These are phyloP conservation scores for Chrysomela aeneicollis DNA, from an alignment of 2,888 invertebrate genomes.

Conservation along the genomic window DNA sequence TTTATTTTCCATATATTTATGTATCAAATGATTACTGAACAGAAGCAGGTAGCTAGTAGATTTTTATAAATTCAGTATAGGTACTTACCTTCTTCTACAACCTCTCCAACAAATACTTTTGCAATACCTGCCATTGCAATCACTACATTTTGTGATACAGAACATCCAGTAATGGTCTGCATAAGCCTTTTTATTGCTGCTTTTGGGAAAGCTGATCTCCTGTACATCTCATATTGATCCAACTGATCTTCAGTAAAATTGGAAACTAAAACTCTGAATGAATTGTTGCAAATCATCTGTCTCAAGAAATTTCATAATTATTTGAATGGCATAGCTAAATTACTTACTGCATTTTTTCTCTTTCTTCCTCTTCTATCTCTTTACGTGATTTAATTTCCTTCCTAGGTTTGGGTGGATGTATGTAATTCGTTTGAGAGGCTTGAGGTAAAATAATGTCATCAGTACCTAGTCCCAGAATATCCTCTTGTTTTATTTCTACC, in stretches of 20 bases:
- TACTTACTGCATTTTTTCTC: constrained; percentile 95
- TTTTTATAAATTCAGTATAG: not conserved
- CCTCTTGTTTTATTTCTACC: constrained; percentile 35
- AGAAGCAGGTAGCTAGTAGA: not conserved
- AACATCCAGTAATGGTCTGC: constrained; percentile 97
- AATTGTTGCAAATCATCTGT: not conserved
- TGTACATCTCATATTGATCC: constrained; percentile 98
- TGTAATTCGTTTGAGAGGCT: constrained; percentile 48
- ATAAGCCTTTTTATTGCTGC: constrained; percentile 96
- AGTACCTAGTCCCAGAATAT: constrained; percentile 47
- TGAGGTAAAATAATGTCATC: constrained; percentile 57
- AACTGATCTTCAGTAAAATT: constrained; percentile 99
- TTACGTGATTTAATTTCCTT: constrained; percentile 79
- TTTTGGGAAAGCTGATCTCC: constrained; percentile 96
- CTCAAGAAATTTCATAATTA: not conserved
- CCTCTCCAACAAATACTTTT: constrained; percentile 98
- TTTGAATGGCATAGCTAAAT: not conserved
- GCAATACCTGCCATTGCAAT: constrained; percentile 99
- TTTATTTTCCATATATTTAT: no score
- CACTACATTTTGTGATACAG: constrained; percentile 98
- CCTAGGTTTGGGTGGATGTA: constrained; percentile 61
- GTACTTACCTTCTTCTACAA: constrained; percentile 92
- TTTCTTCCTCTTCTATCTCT: constrained; percentile 91
- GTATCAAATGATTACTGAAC: no score
- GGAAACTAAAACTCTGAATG: constrained; percentile 88